Conservation (phyloP, 2,113 vertebrate species). For the Muntiacus reevesi region DNA sequence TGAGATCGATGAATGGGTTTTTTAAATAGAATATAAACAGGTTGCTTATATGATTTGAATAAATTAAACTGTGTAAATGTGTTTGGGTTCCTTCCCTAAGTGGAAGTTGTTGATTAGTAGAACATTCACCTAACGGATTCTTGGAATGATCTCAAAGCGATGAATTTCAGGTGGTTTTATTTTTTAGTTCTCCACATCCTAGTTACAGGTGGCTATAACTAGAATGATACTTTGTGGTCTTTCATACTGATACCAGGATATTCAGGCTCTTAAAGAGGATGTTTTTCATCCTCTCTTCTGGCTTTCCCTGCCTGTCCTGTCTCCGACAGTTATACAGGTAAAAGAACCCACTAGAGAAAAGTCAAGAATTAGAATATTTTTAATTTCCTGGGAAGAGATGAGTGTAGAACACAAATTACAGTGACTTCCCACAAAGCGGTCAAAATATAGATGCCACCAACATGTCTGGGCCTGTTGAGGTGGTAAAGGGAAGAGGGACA, state of each 20-base stretch:
- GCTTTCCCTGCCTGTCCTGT: neutral
- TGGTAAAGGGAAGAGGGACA: neutral
- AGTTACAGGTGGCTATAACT: neutral
- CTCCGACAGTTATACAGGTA: neutral
- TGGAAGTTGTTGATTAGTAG: slow-evolving; percentile 12
- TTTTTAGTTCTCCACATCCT: neutral
- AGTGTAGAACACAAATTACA: neutral
- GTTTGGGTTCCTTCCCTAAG: neutral
- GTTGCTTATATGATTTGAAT: neutral
- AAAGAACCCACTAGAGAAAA: neutral
- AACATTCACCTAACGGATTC: neutral
- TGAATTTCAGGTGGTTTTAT: slow-evolving; percentile 9
- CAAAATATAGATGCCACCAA: neutral
- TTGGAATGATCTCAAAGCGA: neutral
- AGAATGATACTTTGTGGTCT: neutral
- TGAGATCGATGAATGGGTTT: neutral
- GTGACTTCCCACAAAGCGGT: neutral
- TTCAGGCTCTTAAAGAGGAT: neutral
- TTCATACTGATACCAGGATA: neutral
- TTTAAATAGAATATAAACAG: neutral
- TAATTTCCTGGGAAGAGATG: neutral
- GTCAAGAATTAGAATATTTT: neutral
- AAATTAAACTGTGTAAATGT: neutral
- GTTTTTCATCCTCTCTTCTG: neutral
- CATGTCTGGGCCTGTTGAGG: neutral